A percentile compares a stretch with the other conserved stretches of the same genome.
These are phyloP conservation scores for Arctocebus calabarensis DNA, from an alignment of 2,797 vertebrate species.

Conservation along the genomic window DNA sequence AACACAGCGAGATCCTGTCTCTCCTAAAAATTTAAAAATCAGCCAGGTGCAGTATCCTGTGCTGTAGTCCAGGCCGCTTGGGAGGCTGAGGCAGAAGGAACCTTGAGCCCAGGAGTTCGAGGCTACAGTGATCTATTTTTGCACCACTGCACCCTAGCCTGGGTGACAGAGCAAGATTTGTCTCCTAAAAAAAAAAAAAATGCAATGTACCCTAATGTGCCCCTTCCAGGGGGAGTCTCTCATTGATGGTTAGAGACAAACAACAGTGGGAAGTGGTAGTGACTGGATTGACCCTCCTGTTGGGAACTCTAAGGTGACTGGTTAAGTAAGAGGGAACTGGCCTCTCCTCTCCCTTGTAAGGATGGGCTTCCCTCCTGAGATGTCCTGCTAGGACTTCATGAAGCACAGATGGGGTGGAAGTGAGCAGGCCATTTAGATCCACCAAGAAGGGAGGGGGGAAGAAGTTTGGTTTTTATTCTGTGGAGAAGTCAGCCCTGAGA, in stretches of 20 bases:
- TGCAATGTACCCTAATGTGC: too few relatives aligned
- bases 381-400: not conserved
- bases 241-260: not conserved
- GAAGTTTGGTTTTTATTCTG: not conserved
- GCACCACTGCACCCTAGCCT: not conserved
- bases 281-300: not conserved
- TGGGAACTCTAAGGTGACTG: not conserved
- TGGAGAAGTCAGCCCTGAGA: not conserved
- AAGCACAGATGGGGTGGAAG: not conserved
- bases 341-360: not conserved
- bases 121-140: too few relatives aligned
- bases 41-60: not conserved
- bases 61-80: not conserved
- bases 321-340: constrained; percentile 9
- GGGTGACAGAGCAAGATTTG: not conserved
- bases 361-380: not conserved
- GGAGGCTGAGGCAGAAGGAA: not conserved
- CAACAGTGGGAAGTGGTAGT: not conserved
- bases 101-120: not conserved
- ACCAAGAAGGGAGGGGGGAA: not conserved
- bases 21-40: not conserved
- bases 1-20: not conserved
- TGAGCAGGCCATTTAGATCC: not conserved
- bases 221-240: not conserved
- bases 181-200: not conserved